A percentile compares a stretch with the other conserved stretches of the same genome.
phyloP scores from a whole-genome alignment of 1,140 invertebrate species.

The Triops cancriformis region DNA sequence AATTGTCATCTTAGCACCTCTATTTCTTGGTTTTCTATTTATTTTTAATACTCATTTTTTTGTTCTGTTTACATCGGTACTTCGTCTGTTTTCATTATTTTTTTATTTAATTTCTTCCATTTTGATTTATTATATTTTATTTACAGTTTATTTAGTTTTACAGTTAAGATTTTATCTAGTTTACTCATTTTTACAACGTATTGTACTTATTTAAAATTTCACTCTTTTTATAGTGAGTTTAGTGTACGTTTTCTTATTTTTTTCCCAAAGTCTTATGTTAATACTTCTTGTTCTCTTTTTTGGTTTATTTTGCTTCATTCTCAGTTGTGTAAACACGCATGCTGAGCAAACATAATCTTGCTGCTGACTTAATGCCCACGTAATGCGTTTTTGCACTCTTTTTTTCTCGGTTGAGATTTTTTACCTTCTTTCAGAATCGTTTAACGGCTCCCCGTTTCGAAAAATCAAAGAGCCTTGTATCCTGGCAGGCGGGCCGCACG shows the following conservation, averaged over 20 bases:
- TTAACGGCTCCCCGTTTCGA: slow-evolving; percentile 48
- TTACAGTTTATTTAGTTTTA: no score
- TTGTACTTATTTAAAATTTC: no score
- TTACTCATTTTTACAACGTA: no score
- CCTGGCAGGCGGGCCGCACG: slow-evolving; percentile 56
- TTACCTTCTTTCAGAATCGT: slow-evolving; percentile 36
- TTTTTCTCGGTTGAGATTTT: neutral
- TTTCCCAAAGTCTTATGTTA: no score
- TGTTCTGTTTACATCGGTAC: no score
- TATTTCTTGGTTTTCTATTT: neutral
- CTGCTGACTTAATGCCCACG: neutral
- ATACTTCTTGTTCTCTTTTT: neutral
- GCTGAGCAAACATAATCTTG: slow-evolving; percentile 6
- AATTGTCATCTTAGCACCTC: neutral
- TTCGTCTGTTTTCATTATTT: neutral
- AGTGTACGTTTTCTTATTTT: slow-evolving; percentile 16
- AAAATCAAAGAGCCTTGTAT: slow-evolving; percentile 58
- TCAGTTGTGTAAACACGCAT: no score
- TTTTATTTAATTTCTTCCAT: no score
- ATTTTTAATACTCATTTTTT: neutral
- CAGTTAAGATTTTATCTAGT: no score
- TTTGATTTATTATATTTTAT: no score
- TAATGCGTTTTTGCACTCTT: neutral
- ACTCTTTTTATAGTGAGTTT: no score
- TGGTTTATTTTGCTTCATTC: neutral